Percentiles rank a stretch among this genome's conserved stretches.
phyloP scores from a whole-genome alignment of 2,113 vertebrate genomes.

The Dasyprocta punctata region DNA sequence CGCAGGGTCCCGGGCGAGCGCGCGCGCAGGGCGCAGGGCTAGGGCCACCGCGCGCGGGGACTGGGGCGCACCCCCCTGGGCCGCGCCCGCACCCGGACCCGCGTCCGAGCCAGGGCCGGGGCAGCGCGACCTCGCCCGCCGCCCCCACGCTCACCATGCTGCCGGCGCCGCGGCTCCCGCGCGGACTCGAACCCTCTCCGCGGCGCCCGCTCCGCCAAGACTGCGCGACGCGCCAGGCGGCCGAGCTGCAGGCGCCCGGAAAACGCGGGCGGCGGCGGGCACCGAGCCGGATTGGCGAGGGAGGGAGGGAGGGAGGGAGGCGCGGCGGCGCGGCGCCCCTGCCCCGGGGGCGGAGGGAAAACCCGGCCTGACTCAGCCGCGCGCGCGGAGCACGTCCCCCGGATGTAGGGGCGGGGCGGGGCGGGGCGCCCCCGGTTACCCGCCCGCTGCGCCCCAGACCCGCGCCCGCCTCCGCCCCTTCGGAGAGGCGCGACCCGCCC shows the following conservation, averaged over 20 bases:
- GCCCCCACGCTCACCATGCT: not conserved
- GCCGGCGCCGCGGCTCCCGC: constrained; percentile 9
- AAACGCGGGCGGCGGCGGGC: constrained; percentile 70
- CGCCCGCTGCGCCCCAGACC: constrained; percentile 40
- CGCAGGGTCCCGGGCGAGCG: too few species aligned
- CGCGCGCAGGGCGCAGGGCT: too few species aligned
- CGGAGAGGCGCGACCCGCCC: not conserved
- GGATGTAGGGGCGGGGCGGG: constrained; percentile 63
- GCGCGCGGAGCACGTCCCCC: constrained; percentile 56
- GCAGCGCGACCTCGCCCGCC: not conserved
- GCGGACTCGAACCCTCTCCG: constrained; percentile 65
- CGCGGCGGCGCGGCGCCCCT: not conserved
- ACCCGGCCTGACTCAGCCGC: constrained; percentile 78
- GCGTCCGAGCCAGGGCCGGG: too few species aligned
- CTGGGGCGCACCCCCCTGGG: too few species aligned
- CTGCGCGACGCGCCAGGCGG: constrained; percentile 6
- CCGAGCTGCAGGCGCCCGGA: constrained; percentile 23
- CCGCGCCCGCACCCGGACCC: too few species aligned
- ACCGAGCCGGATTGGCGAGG: constrained; percentile 65
- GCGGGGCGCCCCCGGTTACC: not conserved
- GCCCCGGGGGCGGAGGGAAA: constrained; percentile 77
- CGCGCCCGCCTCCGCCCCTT: not conserved
- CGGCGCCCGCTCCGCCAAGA: not conserved
- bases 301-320: constrained; percentile 37
- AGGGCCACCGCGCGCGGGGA: too few species aligned